These are phyloP conservation scores for Physella acuta DNA, from an alignment of 1,140 invertebrate species.

Conservation along the genomic window DNA sequence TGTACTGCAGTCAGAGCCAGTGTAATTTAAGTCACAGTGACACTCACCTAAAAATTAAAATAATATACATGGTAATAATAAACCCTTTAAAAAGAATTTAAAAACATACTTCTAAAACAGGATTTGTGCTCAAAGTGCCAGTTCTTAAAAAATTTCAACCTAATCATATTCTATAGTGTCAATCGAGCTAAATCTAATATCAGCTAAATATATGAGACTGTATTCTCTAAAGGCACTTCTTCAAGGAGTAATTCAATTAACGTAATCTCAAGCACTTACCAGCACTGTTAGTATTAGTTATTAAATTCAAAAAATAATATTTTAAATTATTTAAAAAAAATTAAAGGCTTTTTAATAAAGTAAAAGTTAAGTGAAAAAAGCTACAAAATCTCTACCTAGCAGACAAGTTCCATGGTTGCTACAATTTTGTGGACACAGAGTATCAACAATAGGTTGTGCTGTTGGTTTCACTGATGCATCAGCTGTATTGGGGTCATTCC, in stretches of 20 bases:
- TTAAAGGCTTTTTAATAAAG: neutral
- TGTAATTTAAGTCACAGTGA: constrained; percentile 23
- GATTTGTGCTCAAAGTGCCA: neutral
- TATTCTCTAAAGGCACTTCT: no score
- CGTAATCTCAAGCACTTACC: no score
- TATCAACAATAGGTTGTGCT: constrained; percentile 11
- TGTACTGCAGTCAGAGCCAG: constrained; percentile 33
- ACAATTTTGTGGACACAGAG: constrained; percentile 33
- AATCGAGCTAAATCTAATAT: no score
- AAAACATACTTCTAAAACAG: neutral
- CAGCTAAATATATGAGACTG: no score
- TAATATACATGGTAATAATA: neutral
- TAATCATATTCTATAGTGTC: no score
- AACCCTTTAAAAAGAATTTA: neutral
- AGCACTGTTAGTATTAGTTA: no score
- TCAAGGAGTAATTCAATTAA: no score
- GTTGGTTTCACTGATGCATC: neutral
- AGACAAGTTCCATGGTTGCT: constrained; percentile 28
- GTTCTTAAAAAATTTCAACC: no score
- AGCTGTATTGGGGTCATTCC: constrained; percentile 21
- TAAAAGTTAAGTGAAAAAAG: neutral
- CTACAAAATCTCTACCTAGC: constrained; percentile 27
- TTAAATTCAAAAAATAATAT: no score
- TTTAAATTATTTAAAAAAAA: no score
- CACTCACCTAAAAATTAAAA: constrained; percentile 31